Percentiles rank a stretch among this genome's conserved stretches.
phyloP scores from a whole-genome alignment of 2,113 vertebrate genomes.

The Leuciscus idus region DNA sequence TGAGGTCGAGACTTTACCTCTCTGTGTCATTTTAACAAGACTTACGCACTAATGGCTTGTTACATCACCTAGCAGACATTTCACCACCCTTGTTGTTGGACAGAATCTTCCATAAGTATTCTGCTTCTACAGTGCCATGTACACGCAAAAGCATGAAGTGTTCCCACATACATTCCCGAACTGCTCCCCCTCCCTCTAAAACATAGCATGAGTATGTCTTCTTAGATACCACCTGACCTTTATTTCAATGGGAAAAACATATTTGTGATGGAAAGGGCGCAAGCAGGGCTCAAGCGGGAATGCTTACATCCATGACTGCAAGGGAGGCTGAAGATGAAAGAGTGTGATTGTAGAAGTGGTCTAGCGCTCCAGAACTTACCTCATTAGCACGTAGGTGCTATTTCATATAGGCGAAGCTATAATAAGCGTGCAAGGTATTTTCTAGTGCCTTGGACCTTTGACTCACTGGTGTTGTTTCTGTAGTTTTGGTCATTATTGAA shows the following conservation, averaged over 20 bases:
- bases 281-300: background rate
- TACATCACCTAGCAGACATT: background rate
- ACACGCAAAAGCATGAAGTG: background rate
- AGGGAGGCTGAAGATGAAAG: conserved; percentile 25
- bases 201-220: background rate
- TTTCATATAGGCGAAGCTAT: conserved; percentile 2
- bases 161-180: background rate
- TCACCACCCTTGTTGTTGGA: background rate
- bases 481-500: background rate
- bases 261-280: background rate
- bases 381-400: conserved; percentile 22
- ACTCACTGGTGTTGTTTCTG: background rate
- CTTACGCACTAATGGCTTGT: background rate
- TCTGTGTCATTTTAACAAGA: conserved; percentile 25
- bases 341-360: background rate
- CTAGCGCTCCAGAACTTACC: background rate
- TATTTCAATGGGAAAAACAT: conserved; percentile 9
- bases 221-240: conserved; percentile 15
- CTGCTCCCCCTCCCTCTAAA: background rate
- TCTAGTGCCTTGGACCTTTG: background rate
- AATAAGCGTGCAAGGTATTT: background rate
- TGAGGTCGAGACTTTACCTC: background rate
- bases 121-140: background rate
- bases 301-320: background rate
- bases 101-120: background rate